phyloP scores from a whole-genome alignment of 1,140 invertebrate genomes.

The Drosophila nannoptera region DNA sequence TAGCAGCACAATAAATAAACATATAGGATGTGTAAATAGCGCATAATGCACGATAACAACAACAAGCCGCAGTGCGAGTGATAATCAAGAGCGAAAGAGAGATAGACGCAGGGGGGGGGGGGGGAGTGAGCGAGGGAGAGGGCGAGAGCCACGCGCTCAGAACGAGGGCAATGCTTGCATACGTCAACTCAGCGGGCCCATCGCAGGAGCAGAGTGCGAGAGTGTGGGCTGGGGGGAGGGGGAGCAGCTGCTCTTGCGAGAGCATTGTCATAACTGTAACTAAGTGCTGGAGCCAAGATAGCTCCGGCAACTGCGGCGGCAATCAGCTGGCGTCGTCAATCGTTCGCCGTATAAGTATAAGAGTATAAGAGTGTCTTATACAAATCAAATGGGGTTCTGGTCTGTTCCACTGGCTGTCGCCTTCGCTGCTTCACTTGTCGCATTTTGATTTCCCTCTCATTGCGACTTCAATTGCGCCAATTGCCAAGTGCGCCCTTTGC shows the following conservation, averaged over 20 bases:
- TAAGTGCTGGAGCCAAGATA: conserved; percentile 34
- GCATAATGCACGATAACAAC: conserved; percentile 53
- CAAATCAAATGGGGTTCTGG: too few species aligned
- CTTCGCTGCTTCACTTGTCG: conserved; percentile 11
- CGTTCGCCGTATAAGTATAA: background rate
- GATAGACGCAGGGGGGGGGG: conserved; percentile 4
- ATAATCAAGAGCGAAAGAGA: conserved; percentile 18
- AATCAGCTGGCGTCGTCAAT: conserved; percentile 6
- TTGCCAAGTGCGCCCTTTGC: conserved; percentile 49
- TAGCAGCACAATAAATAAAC: conserved; percentile 22
- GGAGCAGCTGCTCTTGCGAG: background rate
- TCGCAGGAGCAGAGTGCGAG: too few species aligned
- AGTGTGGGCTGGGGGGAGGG: too few species aligned
- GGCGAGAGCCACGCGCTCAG: conserved; percentile 8
- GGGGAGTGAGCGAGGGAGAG: conserved; percentile 4
- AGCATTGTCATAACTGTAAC: conserved; percentile 26
- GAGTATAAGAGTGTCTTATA: background rate
- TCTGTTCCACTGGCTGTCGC: too few species aligned
- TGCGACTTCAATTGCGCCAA: conserved; percentile 43
- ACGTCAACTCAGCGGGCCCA: background rate
- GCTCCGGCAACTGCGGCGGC: background rate
- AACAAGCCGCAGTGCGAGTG: conserved; percentile 47
- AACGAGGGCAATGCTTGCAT: conserved; percentile 24
- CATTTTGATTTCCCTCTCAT: conserved; percentile 27
- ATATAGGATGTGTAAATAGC: conserved; percentile 36